Base-by-base conservation (phyloP, 2,888 invertebrate genomes). In the Hybos culiciformis region DNA sequence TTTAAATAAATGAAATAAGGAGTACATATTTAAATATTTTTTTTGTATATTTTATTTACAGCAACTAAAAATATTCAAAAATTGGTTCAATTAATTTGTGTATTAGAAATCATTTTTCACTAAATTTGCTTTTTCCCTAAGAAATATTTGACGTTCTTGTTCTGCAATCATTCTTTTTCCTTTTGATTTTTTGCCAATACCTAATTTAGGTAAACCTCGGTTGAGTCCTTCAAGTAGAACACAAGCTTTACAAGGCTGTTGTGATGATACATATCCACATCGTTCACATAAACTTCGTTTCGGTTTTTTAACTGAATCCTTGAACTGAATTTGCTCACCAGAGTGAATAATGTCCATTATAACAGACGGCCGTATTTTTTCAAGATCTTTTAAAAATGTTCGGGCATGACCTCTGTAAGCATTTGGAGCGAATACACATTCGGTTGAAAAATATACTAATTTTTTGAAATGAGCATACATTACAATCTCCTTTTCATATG, bases 401-500 rank as follows among this genome's bases (percentile, higher is more conserved):
- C 96, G 69, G 0, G 91, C 92, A 63, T 93, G 83, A 0, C 93
- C 93, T 56, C 94, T 75, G 63, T 96, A 96, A 0, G 98, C 96
- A 70, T 98, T 93, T 1, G 98, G 98, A 3, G 97, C 91, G 70
- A 96, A 98, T 38, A 93, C 81, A 69, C 98, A 98, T 67, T 99
- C 98, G 0, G 98, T 98, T 3, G 96, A 96, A 67, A 98, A 99
- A 63, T 98, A 98, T 8, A 96, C 82, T 21, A 98, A 69, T 58
- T 88, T 86, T 61, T 91, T 90, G 62, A 88, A 96, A 62, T 97
- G 90, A 1, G 98, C 97, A 69, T 98, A 96, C 91, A 96, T 92
- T 0, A 97, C 98, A 59, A 98, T 98, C 70, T 98, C 98, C 60
- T 97, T 97, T 63, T 98, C 98, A 63, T 96, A 98, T 0, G 92